Percentiles rank a stretch among this genome's conserved stretches.
Evolutionary conservation across 2,888 invertebrate species (phyloP).

Genomic region (Rotaria socialis): DNA sequence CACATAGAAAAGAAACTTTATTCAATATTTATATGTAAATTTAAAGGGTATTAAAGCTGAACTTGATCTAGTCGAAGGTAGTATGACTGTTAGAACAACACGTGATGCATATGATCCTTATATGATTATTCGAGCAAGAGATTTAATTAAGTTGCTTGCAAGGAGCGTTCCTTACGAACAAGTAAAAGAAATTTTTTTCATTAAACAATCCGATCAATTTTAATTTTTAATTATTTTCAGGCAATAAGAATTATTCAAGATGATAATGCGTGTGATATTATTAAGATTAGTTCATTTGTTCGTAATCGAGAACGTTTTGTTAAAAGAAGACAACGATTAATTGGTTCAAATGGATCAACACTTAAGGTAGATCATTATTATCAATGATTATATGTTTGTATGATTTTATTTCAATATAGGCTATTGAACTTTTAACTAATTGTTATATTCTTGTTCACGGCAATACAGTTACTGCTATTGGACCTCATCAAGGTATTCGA

Average conservation of each 20-base stretch:
- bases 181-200: neutral
- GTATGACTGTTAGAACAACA: constrained; percentile 87
- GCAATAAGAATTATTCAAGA: constrained; percentile 68
- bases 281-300: constrained; percentile 86
- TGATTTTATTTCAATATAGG: constrained; percentile 52
- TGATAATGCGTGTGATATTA: constrained; percentile 85
- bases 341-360: constrained; percentile 96
- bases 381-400: neutral
- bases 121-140: constrained; percentile 88
- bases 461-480: constrained; percentile 90
- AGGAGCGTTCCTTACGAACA: constrained; percentile 95
- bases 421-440: constrained; percentile 87
- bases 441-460: constrained; percentile 96
- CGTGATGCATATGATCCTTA: constrained; percentile 95
- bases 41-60: constrained; percentile 71
- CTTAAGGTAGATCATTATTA: constrained; percentile 67
- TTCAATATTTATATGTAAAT: constrained; percentile 16
- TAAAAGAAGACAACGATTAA: constrained; percentile 83
- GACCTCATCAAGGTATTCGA: constrained; percentile 78
- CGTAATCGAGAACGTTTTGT: constrained; percentile 83
- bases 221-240: constrained; percentile 45
- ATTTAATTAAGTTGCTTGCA: constrained; percentile 86
- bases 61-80: constrained; percentile 84
- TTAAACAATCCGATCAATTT: no score
- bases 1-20: neutral